Base-by-base conservation (phyloP, 2,888 invertebrate genomes). In the Xanthorhoe spadicearia region DNA sequence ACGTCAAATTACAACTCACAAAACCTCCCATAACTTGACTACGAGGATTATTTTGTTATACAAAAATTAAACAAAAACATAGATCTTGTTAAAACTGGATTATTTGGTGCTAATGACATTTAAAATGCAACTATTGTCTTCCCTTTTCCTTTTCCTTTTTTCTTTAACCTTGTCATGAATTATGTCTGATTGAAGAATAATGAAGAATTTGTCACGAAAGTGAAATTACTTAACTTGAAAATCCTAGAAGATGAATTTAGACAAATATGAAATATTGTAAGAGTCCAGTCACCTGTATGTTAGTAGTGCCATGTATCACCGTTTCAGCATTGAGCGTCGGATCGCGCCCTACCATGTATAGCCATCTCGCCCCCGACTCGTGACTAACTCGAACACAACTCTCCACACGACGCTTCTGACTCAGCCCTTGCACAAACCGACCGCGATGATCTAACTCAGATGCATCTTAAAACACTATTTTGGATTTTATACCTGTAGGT, bases 371-470 rank as follows among this genome's bases (percentile, higher is more conserved):
- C 61, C 68, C 61, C 68, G 64, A 55, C 55, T 51, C 59, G 70
- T 77, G 78, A 81, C 72, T 81, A 74, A 78, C 68, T 72, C 66
- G 61, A 58, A 55, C 64, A 61, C 64, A 67, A 71, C 64, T 60
- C 49, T 13, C 38, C 43, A 2, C 5, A 52, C 17, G 8, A 52
- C 17, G 32, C 28, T 55, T 18, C 58, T 76, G 77, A 81, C 28
- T 78, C 80, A 63, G 69, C 74, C 64, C 67, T 63, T 68, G 60
- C 74, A 76, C 55, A 74, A 77, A 70, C 66, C 15, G 76, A 70
- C 48, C 18, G 18, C 65, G 77, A 68, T 82, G 80, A 81, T 82
- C 83, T 80, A 77, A 82, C 38, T 17, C 56, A 57, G 35, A 57
- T 69, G 66, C 63, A 65, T 51, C 18, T 52, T 54, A 66, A 9